phyloP scores from a whole-genome alignment of 64 coral and sea anemone genomes.

The Anthopleura sola region DNA sequence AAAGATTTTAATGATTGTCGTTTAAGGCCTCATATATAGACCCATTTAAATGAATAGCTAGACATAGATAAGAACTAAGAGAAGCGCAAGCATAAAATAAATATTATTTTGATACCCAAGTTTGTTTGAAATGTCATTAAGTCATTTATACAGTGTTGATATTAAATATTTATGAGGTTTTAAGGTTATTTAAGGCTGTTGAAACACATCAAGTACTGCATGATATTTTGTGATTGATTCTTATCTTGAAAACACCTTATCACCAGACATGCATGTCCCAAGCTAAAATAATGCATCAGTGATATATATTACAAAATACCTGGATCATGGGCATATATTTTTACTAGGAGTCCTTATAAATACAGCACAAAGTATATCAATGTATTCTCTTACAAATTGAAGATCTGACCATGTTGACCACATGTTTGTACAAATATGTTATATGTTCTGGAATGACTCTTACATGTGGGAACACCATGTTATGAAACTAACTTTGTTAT shows the following conservation, averaged over 20 bases:
- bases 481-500: no score
- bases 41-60: no score
- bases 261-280: not conserved
- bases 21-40: not conserved
- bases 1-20: not conserved
- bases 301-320: no score
- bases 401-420: no score
- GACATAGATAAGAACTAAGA: not conserved
- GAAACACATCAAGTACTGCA: not conserved
- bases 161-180: not conserved
- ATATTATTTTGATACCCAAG: not conserved
- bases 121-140: not conserved
- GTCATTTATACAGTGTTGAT: slow-evolving; percentile 1
- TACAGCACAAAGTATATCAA: no score
- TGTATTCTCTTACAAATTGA: no score
- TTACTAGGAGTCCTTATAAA: no score
- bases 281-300: not conserved
- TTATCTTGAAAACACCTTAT: not conserved
- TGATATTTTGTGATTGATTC: not conserved
- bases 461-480: no score
- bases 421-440: no score
- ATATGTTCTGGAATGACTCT: no score
- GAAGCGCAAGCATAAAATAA: not conserved
- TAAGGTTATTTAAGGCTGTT: not conserved
- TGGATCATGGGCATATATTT: no score